Base-by-base conservation (phyloP, 2,797 vertebrate species). In the Hoplostethus atlanticus region DNA sequence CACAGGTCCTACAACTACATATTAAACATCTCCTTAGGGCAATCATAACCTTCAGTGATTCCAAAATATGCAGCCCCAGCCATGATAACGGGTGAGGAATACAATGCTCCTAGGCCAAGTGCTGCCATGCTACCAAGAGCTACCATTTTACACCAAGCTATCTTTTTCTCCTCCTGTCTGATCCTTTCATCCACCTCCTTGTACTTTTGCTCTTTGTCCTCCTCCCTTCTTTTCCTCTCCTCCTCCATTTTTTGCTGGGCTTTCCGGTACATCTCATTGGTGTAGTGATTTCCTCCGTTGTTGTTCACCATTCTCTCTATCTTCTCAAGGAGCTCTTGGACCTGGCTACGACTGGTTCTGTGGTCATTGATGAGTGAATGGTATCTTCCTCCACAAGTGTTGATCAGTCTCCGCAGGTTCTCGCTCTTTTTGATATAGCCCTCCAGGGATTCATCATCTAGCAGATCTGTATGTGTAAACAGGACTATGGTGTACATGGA, bases 391-490 rank as follows among this genome's bases (percentile, higher is more conserved):
- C 68, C 79, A 28, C 74, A 89, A 0, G 42, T 1, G 4, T 85
- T 4, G 8, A 79, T 31, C 5, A 92, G 65, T 5, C 10, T 44
- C 6, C 6, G n/a, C 2, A 91, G 50, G 3, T 73, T 5, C 25
- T 0, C 1, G 5, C 78, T 79, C 50, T 86, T 64, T 1, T 11
- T 9, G 7, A 86, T 0, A 8, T 4, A 86, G 0, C 68, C 30
- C 0, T 65, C 0, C 31, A 91, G 4, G 7, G 65, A 40, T 64
- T 84, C 84, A 4, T 0, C 58, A 3, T 5, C 5, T 0, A 91
- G 38, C 21, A 50, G 15, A 59, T 91, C 90, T 17, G 25, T 57
- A 9, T 84, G 79, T 31, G 90, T 92, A 31, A 92, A 91, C 59
- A 91, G 60, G 16, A 89, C 56, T 0, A 89, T 73, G 31, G 15